Evolutionary conservation across 2,888 invertebrate genomes (phyloP), one percentile per base, ranked within the genome.

Genomic region (Cantharis nigra): DNA sequence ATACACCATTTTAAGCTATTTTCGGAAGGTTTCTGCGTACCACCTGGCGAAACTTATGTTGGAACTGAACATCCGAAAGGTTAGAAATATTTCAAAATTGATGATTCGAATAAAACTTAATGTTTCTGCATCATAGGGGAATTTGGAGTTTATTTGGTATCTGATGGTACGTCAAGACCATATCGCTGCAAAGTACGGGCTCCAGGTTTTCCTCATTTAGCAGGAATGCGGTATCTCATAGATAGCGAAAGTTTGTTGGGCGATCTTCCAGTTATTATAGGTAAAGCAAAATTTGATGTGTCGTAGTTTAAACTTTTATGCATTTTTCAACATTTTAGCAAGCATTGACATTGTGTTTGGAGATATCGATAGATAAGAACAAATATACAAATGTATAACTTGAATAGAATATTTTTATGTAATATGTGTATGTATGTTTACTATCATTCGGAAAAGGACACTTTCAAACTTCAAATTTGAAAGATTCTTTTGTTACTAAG

Each of bases 1-100:
- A 97, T 97, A 84, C 96, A 97, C 87, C 97, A 97, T 86, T 97
- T 97, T 87, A 97, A 97, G 87, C 90, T 95, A 78, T 97, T 93
- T 86, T 91, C 94, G 1, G 94, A 95, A 87, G 97, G 97, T 0
- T 95, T 93, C 86, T 90, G 91, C 28, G 96, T 97, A 20, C 97
- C 97, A 0, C 95, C 97, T 16, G 97, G 97, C 0, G 87, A 91
- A 3, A 95, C 96, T 0, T 97, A 97, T 84, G 94, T 94, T 0
- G 91, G 93, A 26, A 91, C 93, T 3, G 97, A 97, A 88, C 93
- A 93, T 75, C 97, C 97, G 0, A 97, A 96, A 90, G 94, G 93
- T 64, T 28, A 18, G 11, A 16, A 16, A 18, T 10, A 16, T 20
- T 71, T 64, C 0, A 67, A 70, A n/a, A n/a, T n/a, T 13, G 9